Evolutionary conservation across 2,888 invertebrate species (phyloP).

Genomic region (Drosophila mercatorum): DNA sequence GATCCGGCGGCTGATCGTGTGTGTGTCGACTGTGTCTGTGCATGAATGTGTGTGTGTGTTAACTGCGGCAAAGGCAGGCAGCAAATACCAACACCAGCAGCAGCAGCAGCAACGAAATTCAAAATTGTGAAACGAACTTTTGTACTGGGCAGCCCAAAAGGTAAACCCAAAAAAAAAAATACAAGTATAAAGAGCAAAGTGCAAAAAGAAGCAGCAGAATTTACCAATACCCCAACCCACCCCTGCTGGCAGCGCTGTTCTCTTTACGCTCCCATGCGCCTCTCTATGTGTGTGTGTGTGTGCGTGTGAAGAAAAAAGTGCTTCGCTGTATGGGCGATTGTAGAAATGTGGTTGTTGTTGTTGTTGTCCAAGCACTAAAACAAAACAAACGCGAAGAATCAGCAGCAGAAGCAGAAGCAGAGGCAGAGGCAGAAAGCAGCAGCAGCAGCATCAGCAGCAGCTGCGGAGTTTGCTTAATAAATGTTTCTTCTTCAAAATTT

Average conservation of each 20-base stretch:
- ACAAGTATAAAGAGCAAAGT: conserved; percentile 51
- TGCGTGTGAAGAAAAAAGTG: conserved; percentile 8
- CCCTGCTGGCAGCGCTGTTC: conserved; percentile 23
- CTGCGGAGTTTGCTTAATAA: conserved; percentile 30
- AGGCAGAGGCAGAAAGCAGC: not conserved
- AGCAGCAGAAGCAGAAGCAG: conserved; percentile 2
- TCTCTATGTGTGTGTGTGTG: conserved; percentile 23
- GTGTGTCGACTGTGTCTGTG: conserved; percentile 24
- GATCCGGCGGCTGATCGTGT: conserved; percentile 66
- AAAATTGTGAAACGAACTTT: conserved; percentile 55
- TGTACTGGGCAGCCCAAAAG: conserved; percentile 46
- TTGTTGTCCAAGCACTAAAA: conserved; percentile 36
- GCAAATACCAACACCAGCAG: conserved; percentile 20
- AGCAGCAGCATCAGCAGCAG: conserved; percentile 5
- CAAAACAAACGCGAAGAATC: conserved; percentile 31
- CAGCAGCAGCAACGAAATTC: conserved; percentile 38
- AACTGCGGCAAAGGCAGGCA: conserved; percentile 60
- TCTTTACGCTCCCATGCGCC: conserved; percentile 4
- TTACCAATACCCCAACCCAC: conserved; percentile 45
- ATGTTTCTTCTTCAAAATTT: conserved; percentile 32
- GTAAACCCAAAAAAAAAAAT: conserved; percentile 30
- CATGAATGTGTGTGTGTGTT: conserved; percentile 26
- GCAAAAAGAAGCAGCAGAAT: conserved; percentile 57
- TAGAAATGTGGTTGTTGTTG: conserved; percentile 33
- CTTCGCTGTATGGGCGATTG: conserved; percentile 31